Base-by-base conservation (phyloP, 2,113 vertebrate genomes). In the Lichenostomus cassidix region DNA sequence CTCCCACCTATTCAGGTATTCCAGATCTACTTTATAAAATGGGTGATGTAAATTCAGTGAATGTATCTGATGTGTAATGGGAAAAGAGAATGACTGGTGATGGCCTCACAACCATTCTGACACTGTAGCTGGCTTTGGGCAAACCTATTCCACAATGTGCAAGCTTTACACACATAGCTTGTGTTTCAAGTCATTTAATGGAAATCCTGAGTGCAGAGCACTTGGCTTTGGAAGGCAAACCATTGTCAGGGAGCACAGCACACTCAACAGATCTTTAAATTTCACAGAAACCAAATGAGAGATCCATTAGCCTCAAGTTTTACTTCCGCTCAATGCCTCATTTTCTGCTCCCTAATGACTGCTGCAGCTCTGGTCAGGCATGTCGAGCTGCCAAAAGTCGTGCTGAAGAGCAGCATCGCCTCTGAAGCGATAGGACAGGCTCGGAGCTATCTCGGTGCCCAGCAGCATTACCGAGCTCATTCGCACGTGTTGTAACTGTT, bases 351-450 rank as follows among this genome's bases (percentile, higher is more conserved):
- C n/a, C 29, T 9, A 41, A 39, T 5, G 56, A 35, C 35, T 15
- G 29, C 35, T 44, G 27, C 53, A n/a, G 44, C 7, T 52, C 62
- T 44, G 44, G n/a, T 23, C 60, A 35, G 31, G 13, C 41, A 17
- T 0, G 8, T 19, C 19, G 15, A 7, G n/a, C 39, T 85, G 70
- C 37, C 53, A 23, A 4, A 93, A 90, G 78, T 76, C 76, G 17
- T 39, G 56, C 13, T 25, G 60, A 39, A 73, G 53, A 55, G 37
- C 7, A 3, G 55, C 39, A 60, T 7, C 70, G 10, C 41, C 3
- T 31, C 0, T 14, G 53, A 39, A 29, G 2, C 23, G 22, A 33
- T 37, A 39, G 0, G 21, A 25, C 28, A 20, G 20, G 11, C 1
- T 3, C 28, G 1, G 64, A 70, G 69, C 69, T 55, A 42, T 29